Evolutionary conservation across 2,888 invertebrate species (phyloP), one percentile per base, ranked within the genome.

Genomic region (Dusona sp.): DNA sequence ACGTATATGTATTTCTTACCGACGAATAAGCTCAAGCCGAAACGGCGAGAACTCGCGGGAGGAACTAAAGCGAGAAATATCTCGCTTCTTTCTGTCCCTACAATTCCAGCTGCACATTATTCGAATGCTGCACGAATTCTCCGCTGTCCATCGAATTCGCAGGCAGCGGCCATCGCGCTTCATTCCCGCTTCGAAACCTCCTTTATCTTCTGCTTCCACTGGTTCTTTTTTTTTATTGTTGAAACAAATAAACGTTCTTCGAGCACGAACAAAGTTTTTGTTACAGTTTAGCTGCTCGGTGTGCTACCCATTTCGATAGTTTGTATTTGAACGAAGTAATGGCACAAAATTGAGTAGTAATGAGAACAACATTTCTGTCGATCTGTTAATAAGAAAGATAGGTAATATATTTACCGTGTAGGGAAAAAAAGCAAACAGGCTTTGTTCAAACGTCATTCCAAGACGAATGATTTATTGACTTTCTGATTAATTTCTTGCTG

Each of bases 21-120:
- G 81, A 84, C 83, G 83, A 80, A 83, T 70, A 79, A 79, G 85
- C 74, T 54, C 48, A 22, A 36, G 45, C 68, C 36, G 22, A 36
- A 79, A 67, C 84, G 48, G 42, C 75, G 82, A 77, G 61, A 42
- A 29, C 75, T 38, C 81, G 70, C 80, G 73, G 75, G 67, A 78
- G 74, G 79, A 79, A 70, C 79, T 64, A 25, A 33, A 36, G 57
- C 74, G 74, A 75, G 75, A 82, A 84, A 80, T 54, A 38, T 80
- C 42, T 84, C 70, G 65, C 77, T 48, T 80, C 45, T 67, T 74
- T 79, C 42, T 54, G 57, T 51, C 57, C 70, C 33, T 48, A 25
- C 38, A 25, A 45, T 38, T 70, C 45, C 51, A 25, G 8, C 29
- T 54, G 25, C 6, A n/a, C 45, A 36, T 22, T 68, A 51, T 48